Conservation (phyloP, 2,797 vertebrate species). For the Perdix hodgsoniae region DNA sequence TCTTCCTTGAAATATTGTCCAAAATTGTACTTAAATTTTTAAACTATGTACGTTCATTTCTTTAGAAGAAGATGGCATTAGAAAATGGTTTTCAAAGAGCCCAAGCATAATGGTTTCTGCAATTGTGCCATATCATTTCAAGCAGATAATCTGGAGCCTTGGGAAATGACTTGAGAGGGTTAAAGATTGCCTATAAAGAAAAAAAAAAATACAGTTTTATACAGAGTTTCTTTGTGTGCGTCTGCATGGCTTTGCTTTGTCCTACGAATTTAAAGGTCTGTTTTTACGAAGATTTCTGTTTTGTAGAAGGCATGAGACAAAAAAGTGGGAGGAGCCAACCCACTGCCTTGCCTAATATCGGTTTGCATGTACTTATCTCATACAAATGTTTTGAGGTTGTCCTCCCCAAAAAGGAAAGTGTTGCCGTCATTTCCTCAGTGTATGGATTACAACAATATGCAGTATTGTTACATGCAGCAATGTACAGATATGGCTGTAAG, state of each 20-base stretch:
- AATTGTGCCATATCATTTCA: slow-evolving; percentile 25
- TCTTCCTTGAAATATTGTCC: neutral
- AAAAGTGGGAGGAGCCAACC: slow-evolving; percentile 49
- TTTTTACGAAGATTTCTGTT: slow-evolving; percentile 4
- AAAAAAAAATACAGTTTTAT: neutral
- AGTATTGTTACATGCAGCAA: neutral
- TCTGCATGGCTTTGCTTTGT: neutral
- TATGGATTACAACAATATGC: neutral
- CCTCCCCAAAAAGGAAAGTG: neutral
- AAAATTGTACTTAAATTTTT: neutral
- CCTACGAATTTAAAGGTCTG: neutral
- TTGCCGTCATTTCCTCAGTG: neutral
- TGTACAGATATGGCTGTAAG: neutral
- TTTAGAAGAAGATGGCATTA: neutral
- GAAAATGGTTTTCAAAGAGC: slow-evolving; percentile 5
- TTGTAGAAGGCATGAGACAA: slow-evolving; percentile 12
- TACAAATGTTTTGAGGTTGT: slow-evolving; percentile 22
- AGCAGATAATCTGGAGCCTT: neutral
- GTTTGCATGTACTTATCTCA: slow-evolving; percentile 17
- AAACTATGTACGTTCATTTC: neutral
- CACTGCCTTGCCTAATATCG: slow-evolving; percentile 31
- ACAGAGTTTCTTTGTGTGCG: neutral
- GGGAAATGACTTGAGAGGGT: neutral
- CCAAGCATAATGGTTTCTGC: neutral
- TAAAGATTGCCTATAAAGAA: neutral